A percentile compares a stretch with the other conserved stretches of the same genome.
Conservation (phyloP, 2,797 vertebrate genomes). For the Sparidentex hasta region DNA sequence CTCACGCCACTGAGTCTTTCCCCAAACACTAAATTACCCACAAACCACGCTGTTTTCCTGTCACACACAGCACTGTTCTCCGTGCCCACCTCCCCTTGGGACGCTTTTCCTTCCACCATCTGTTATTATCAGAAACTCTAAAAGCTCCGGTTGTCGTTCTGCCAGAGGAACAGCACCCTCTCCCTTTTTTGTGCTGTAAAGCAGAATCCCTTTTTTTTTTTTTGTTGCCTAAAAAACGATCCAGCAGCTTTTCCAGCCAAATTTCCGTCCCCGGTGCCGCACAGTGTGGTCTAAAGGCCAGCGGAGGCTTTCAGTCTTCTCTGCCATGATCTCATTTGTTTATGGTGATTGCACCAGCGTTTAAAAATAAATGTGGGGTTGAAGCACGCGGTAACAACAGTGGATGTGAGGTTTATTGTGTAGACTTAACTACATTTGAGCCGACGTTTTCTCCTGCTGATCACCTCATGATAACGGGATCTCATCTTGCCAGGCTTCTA, state of each 20-base stretch:
- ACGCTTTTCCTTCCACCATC: slow-evolving; percentile 57
- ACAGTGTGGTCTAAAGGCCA: background rate
- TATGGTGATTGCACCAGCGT: background rate
- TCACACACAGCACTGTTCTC: slow-evolving; percentile 32
- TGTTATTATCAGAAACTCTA: slow-evolving; percentile 58
- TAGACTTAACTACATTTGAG: no score
- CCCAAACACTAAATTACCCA: slow-evolving; percentile 47
- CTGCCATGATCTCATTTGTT: background rate
- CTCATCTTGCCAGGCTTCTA: no score
- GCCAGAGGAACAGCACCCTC: slow-evolving; percentile 29
- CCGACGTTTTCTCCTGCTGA: no score
- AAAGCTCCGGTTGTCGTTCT: slow-evolving; percentile 40
- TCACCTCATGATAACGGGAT: no score
- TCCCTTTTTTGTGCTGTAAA: slow-evolving; percentile 19
- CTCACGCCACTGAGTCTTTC: slow-evolving; percentile 23
- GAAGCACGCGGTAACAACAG: background rate
- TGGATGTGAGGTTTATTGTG: no score
- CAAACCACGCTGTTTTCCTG: slow-evolving; percentile 40
- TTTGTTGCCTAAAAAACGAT: slow-evolving; percentile 15
- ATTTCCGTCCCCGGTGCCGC: slow-evolving; percentile 3
- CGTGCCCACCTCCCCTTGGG: slow-evolving; percentile 30
- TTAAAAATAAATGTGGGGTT: background rate
- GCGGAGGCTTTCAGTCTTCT: background rate
- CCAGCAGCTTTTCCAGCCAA: slow-evolving; percentile 13
- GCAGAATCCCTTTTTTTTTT: slow-evolving; percentile 3